phyloP scores from a whole-genome alignment of 2,113 vertebrate species.

The Chunga burmeisteri region DNA sequence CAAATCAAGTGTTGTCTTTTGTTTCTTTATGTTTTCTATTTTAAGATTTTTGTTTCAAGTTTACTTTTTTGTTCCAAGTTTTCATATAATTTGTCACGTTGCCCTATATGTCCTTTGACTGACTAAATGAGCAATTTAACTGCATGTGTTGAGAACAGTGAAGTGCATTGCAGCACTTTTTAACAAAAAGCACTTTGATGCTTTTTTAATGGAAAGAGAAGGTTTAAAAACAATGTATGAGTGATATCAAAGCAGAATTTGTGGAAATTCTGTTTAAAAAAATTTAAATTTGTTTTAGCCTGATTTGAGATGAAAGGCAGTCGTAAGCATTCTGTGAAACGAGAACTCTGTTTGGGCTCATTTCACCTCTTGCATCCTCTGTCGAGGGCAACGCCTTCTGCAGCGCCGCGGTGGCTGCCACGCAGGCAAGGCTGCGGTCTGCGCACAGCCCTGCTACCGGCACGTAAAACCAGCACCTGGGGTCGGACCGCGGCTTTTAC shows the following conservation, averaged over 20 bases:
- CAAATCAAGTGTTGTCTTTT: not conserved
- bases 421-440: no score
- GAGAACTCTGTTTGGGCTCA: not conserved
- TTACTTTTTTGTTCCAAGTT: not conserved
- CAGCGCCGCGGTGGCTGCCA: not conserved
- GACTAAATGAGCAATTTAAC: not conserved
- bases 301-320: not conserved
- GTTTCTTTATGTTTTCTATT: not conserved
- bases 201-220: slow-evolving; percentile 25
- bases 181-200: slow-evolving; percentile 21
- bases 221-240: not conserved
- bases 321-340: fast-evolving
- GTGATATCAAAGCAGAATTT: not conserved
- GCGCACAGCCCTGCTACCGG: no score
- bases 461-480: fast-evolving
- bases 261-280: not conserved
- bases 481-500: not conserved
- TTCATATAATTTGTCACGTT: not conserved
- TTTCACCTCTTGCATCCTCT: not conserved
- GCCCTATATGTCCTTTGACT: not conserved
- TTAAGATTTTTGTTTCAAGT: slow-evolving; percentile 26
- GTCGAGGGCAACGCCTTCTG: fast-evolving
- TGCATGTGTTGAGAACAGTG: not conserved
- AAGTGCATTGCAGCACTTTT: not conserved
- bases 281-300: not conserved